Base-by-base conservation (phyloP, 2,113 vertebrate genomes). In the Petrocephalus microphthalmus region DNA sequence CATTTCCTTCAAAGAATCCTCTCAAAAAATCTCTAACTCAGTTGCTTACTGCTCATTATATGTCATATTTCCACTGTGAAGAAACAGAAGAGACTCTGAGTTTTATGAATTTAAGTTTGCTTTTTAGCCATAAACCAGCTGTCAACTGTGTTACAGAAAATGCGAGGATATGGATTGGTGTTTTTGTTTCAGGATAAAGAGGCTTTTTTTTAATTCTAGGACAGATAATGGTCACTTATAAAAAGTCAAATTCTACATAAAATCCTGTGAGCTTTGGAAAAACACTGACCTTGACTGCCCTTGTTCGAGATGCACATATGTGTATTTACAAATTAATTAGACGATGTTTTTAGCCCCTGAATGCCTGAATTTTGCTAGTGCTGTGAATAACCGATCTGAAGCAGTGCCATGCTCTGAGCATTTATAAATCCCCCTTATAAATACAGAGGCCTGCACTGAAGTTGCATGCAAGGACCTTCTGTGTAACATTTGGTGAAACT, bases 401-500 rank as follows among this genome's bases (percentile, higher is more conserved):
- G 5, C 29, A 78, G 33, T 42, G 17, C 71, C 33, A 78, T 78
- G 71, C 33, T 78, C 33, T 5, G 15, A 11, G 33, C 15, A 78
- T 78, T 78, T 42, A 37, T 78, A 78, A 6, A 78, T 1, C 67
- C 67, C 33, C 1, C 29, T 6, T 1, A 42, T 19, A 78, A 78
- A 78, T 67, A 13, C 33, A 5, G 33, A 45, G 54, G 81, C 64
- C 54, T 89, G 82, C 82, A 60, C 89, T 64, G 84, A 84, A 85
- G 89, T 88, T 90, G 87, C 87, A 83, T 64, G 54, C 81, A 67
- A 71, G 86, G 57, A 90, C 90, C 74, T 81, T 45, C 2, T 3
- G 88, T 87, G 83, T 87, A 91, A 88, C 81, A 84, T 87, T 56
- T 33, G 33, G 37, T 42, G 54, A 60, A 88, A 89, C 89, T 92